These are phyloP conservation scores for Agrypnus murinus DNA, from an alignment of 2,888 invertebrate species.

Conservation along the genomic window DNA sequence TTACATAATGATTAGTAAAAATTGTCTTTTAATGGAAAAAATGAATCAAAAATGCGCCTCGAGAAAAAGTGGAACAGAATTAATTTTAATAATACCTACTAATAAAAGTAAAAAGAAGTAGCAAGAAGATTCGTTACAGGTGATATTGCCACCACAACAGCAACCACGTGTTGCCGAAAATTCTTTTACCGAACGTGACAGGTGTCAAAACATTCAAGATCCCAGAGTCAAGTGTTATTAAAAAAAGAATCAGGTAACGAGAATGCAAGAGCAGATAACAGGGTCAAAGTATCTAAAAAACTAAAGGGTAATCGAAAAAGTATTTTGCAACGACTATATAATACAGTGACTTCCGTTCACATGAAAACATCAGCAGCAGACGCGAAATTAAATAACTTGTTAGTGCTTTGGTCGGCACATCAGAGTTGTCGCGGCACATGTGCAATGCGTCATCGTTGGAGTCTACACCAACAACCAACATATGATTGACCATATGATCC, in stretches of 20 bases:
- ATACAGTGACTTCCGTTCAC: slow-evolving; percentile 51
- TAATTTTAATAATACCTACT: too few species aligned
- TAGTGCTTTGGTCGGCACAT: slow-evolving; percentile 46
- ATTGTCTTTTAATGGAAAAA: too few species aligned
- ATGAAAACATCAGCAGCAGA: slow-evolving; percentile 47
- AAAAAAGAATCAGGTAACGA: slow-evolving; percentile 27
- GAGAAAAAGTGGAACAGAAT: too few species aligned
- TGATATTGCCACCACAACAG: too few species aligned
- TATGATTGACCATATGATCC: slow-evolving; percentile 53
- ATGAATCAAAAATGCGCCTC: too few species aligned
- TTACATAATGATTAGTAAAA: too few species aligned
- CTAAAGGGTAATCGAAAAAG: slow-evolving; percentile 41
- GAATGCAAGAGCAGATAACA: slow-evolving; percentile 26
- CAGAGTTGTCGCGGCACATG: slow-evolving; percentile 48
- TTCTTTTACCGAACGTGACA: too few species aligned
- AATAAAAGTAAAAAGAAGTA: too few species aligned
- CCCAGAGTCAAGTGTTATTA: neutral
- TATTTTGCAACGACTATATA: slow-evolving; percentile 46
- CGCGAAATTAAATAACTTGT: slow-evolving; percentile 52
- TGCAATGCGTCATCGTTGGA: slow-evolving; percentile 45
- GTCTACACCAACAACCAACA: slow-evolving; percentile 43
- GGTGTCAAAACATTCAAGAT: too few species aligned
- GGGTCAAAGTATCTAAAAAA: slow-evolving; percentile 41
- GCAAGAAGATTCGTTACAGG: too few species aligned
- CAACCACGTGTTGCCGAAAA: too few species aligned